phyloP scores from a whole-genome alignment of 30 jellyfish, hydroid and myxozoan species.

The Clytia hemisphaerica region DNA sequence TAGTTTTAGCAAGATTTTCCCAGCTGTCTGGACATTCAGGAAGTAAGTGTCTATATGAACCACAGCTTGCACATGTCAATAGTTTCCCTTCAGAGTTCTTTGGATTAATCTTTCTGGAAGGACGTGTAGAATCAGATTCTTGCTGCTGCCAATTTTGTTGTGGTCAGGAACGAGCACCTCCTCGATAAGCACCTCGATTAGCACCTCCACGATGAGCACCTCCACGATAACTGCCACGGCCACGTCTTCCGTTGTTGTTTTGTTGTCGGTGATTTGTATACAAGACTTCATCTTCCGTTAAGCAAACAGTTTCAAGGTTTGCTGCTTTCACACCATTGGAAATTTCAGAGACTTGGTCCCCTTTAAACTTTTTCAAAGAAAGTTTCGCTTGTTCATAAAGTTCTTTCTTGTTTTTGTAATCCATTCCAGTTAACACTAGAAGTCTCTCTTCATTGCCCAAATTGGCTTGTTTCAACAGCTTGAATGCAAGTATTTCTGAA shows the following conservation, averaged over 20 bases:
- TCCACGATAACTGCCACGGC: too few relatives aligned
- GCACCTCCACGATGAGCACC: too few relatives aligned
- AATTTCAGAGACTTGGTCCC: not conserved
- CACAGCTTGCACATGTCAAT: slow-evolving; percentile 26
- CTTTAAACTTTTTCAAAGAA: slow-evolving; percentile 8
- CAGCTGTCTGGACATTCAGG: slow-evolving; percentile 26
- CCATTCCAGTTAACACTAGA: not conserved
- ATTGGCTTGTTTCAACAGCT: not conserved
- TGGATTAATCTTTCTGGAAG: slow-evolving; percentile 17
- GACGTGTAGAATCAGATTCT: not conserved
- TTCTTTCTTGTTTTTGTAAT: not conserved
- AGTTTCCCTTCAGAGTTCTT: slow-evolving; percentile 14
- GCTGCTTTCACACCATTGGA: not conserved
- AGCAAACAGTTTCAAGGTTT: not conserved
- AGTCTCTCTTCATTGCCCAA: not conserved
- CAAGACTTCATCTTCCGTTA: too few relatives aligned
- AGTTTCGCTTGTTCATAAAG: not conserved
- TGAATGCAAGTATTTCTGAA: too few relatives aligned
- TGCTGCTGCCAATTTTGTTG: not conserved
- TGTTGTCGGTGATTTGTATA: too few relatives aligned
- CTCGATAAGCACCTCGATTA: slow-evolving; percentile 14
- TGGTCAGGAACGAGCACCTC: not conserved
- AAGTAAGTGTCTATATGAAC: slow-evolving; percentile 23
- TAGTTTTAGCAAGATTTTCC: slow-evolving; percentile 12
- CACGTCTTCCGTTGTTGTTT: too few relatives aligned